Evolutionary conservation across 2,888 invertebrate genomes (phyloP), one percentile per base, ranked within the genome.

Genomic region (Alloplasta piceator): DNA sequence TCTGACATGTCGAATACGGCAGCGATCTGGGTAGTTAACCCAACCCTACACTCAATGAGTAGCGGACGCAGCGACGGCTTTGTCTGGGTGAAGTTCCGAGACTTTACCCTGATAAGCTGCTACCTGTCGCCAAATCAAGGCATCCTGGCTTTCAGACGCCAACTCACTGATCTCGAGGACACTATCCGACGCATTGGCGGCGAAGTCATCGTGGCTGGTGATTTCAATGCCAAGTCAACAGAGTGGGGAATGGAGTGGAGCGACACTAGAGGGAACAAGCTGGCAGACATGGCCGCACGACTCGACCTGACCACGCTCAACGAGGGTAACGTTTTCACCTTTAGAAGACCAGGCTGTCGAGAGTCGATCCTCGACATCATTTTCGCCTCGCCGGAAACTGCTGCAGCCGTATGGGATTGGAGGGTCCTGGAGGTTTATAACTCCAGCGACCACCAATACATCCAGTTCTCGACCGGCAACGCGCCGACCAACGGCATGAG

Each of bases 191-290:
- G 52, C n/a, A 43, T 64, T 10, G 73, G 7, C 7, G 82, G 74
- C 0, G 80, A 82, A 16, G 77, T 76, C 16, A 76, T 84, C n/a
- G 72, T 82, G 2, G 81, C 80, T 46, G 83, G 82, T 0, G 86
- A 80, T 52, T 58, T 77, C 26, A 82, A 83, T 50, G 82, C 83
- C 16, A 73, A 77, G 60, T 80, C 83, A 26, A 58, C 66, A 1
- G 83, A 83, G 5, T 81, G 85, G 85, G 84, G 85, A 5, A 79
- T 63, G 63, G 36, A 55, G 2, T 38, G 10, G 6, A 63, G 38
- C 4, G 77, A 77, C 55, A 41, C 39, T n/a, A 48, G 77, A 41
- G 73, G 77, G 38, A 43, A 16, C 6, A 52, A 68, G 26, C 16
- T 77, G 38, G 43, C 68, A 6, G 77, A 80, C 6, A 60, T 77